Evolutionary conservation across 1,140 invertebrate species (phyloP).

Genomic region (Macrobrachium nipponense): DNA sequence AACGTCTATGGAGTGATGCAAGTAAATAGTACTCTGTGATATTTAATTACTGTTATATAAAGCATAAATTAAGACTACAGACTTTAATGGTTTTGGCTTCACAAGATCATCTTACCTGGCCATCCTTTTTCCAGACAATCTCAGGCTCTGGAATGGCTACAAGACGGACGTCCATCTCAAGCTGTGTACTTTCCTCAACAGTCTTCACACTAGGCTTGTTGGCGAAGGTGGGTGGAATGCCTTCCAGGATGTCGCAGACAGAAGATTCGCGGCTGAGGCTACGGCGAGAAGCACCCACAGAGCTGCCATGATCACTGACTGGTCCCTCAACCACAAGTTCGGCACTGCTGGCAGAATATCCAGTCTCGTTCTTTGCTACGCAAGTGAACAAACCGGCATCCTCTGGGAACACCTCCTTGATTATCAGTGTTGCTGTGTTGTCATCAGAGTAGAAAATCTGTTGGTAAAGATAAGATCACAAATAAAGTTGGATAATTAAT

Average conservation of each 20-base stretch:
- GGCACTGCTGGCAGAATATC: constrained; percentile 91
- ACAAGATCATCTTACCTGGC: constrained; percentile 40
- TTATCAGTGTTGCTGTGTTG: constrained; percentile 91
- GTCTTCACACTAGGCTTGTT: constrained; percentile 86
- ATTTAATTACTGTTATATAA: too few species aligned
- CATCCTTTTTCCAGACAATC: constrained; percentile 78
- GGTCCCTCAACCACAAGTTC: constrained; percentile 89
- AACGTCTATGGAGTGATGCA: too few species aligned
- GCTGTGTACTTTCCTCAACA: constrained; percentile 82
- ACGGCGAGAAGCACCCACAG: constrained; percentile 70
- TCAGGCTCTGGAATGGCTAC: constrained; percentile 92
- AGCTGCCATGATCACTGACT: constrained; percentile 88
- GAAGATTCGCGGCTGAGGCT: constrained; percentile 80
- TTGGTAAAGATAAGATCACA: background rate
- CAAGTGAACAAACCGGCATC: constrained; percentile 97
- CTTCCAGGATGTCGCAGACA: constrained; percentile 89
- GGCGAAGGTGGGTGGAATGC: constrained; percentile 92
- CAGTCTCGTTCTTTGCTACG: constrained; percentile 93
- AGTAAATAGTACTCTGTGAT: too few species aligned
- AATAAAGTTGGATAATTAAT: background rate
- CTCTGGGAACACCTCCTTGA: constrained; percentile 95
- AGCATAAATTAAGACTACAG: too few species aligned
- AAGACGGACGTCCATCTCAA: constrained; percentile 85
- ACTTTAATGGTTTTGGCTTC: too few species aligned
- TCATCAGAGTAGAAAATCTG: constrained; percentile 90